A percentile compares a stretch with the other conserved stretches of the same genome.
Evolutionary conservation across 2,113 vertebrate genomes (phyloP).

Genomic region (Barnardius zonarius): DNA sequence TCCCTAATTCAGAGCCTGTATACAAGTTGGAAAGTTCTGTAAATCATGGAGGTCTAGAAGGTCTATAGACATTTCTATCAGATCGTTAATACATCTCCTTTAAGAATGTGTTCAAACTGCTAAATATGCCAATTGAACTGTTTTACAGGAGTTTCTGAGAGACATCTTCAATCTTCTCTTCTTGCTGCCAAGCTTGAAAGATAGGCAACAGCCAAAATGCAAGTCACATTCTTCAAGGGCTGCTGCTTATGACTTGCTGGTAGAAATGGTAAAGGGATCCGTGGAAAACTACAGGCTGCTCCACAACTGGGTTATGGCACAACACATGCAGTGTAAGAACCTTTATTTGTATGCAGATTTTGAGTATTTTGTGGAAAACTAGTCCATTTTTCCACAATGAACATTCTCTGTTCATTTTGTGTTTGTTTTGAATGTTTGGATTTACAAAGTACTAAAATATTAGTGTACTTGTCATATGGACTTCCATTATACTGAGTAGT

Average conservation of each 20-base stretch:
- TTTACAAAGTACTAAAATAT: background rate
- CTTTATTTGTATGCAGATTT: background rate
- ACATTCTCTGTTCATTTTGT: background rate
- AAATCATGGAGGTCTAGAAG: background rate
- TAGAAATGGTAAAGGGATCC: constrained; percentile 96
- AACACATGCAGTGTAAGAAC: constrained; percentile 97
- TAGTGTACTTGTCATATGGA: background rate
- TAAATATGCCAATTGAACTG: background rate
- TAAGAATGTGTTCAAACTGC: background rate
- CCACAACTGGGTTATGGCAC: constrained; percentile 99
- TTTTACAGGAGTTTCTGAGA: constrained; percentile 90
- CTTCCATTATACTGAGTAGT: background rate
- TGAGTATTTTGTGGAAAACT: background rate
- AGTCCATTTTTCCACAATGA: background rate
- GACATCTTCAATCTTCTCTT: constrained; percentile 97
- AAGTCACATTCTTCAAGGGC: constrained; percentile 95
- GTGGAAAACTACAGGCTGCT: constrained; percentile 98
- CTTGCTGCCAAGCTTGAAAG: constrained; percentile 93
- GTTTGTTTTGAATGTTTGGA: background rate
- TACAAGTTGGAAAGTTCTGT: background rate
- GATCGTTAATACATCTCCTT: background rate
- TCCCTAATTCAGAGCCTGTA: background rate
- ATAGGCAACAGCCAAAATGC: constrained; percentile 95
- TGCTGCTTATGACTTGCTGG: constrained; percentile 94
- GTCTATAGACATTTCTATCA: background rate